Evolutionary conservation across 2,888 invertebrate species (phyloP), one percentile per base, ranked within the genome.

Genomic region (Oscheius sp.): DNA sequence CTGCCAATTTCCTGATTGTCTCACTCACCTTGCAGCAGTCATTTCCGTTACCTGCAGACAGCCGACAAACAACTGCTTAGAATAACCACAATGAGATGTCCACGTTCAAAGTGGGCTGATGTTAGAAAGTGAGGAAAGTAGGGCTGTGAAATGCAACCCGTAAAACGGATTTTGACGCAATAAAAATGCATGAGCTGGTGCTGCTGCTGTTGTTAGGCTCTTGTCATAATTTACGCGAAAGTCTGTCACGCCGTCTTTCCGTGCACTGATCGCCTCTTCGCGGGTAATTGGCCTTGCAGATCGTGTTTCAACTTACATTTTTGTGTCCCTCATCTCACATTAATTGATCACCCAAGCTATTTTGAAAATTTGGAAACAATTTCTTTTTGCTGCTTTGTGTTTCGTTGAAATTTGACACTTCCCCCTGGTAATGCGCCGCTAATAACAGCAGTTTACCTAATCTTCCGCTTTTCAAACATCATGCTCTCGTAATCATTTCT

Each of bases 251-350:
- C 55, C 55, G 55, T 32, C 55, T 21, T 55, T 21, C 42, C 42
- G 42, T 42, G 42, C 59, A 32, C 59, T 37, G 13, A 60, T 60
- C 59, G 37, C 68, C 68, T 55, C 68, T 68, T 68, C 68, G 68
- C 68, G 68, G 68, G 68, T 68, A 68, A 68, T 68, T 68, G 68
- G 68, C 53, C 68, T 11, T 11, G 53, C 53, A 42, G 68, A 68
- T 68, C 68, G 68, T 68, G 68, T 68, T 68, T 68, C 68, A 55
- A n/a, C 37, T 53, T 35, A 35, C 68, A 47, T 63, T 63, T 60
- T 47, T 48, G 21, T 21, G 29, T 48, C 33, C 48, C 47, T 21
- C 63, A 63, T 47, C 47, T 63, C 63, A 47, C 5, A n/a, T 63
- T 42, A 7, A 42, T 42, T 42, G 42, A 5, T 42, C 3, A 42